Conservation (phyloP, 2,113 vertebrate species). For the Sula dactylatra region DNA sequence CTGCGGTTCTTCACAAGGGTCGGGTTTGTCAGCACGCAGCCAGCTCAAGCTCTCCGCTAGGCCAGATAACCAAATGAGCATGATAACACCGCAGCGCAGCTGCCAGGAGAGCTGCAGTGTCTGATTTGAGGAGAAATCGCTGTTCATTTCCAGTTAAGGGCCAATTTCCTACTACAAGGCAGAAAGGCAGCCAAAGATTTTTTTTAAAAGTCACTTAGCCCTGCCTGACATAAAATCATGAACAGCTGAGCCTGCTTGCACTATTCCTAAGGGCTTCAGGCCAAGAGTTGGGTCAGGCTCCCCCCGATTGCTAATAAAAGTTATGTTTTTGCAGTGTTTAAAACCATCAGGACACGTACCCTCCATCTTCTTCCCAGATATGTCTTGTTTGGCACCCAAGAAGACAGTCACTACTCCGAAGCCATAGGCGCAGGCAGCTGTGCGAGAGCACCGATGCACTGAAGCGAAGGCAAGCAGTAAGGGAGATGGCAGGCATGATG, state of each 20-base stretch:
- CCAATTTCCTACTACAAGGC: neutral
- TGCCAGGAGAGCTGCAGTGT: neutral
- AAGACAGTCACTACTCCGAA: accelerated
- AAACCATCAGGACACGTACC: accelerated
- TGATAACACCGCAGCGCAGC: neutral
- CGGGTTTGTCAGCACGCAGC: neutral
- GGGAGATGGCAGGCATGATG: neutral
- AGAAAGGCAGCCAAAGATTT: slow-evolving; percentile 40
- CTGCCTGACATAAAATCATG: neutral
- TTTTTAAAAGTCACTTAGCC: neutral
- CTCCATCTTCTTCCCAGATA: neutral
- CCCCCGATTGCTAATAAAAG: accelerated
- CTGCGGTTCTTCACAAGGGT: neutral
- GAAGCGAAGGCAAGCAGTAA: neutral
- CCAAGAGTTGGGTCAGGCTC: neutral
- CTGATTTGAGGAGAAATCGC: neutral
- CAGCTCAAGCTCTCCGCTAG: neutral
- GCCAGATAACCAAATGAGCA: neutral
- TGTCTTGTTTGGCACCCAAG: accelerated
- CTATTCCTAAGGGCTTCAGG: neutral
- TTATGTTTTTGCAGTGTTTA: neutral
- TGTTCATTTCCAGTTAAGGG: slow-evolving; percentile 44
- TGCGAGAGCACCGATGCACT: neutral
- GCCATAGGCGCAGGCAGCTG: neutral
- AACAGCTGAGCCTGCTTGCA: neutral